Percentiles rank a stretch among this genome's conserved stretches.
Evolutionary conservation across 2,888 invertebrate species (phyloP).

Genomic region (Caenorhabditis zanzibari): DNA sequence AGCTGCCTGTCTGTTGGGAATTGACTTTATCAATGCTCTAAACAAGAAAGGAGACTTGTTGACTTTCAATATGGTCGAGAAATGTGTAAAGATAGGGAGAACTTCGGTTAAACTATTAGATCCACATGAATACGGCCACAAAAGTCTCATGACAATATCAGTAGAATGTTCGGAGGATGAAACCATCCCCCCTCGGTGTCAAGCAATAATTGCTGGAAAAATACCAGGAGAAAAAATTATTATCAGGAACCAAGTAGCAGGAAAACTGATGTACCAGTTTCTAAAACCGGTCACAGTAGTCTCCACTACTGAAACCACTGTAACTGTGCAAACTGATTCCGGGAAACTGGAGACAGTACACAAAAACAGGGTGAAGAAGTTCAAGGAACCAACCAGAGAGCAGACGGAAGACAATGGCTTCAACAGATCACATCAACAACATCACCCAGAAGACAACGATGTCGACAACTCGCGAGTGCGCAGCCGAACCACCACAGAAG

Average conservation of each 20-base stretch:
- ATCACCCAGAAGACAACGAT: too few species aligned
- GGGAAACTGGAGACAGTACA: neutral
- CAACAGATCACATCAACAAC: too few species aligned
- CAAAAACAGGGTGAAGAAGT: neutral
- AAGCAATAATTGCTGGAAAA: constrained; percentile 6
- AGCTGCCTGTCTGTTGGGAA: constrained; percentile 35
- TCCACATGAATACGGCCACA: neutral
- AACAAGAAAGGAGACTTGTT: constrained; percentile 22
- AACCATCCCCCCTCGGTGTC: neutral
- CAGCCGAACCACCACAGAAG: too few species aligned
- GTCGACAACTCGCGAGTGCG: too few species aligned
- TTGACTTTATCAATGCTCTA: constrained; percentile 23
- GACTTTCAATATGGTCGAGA: constrained; percentile 6
- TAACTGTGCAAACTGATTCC: neutral
- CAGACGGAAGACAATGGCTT: too few species aligned
- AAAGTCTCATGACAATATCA: neutral
- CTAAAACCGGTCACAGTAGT: neutral
- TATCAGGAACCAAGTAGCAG: neutral
- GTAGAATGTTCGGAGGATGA: neutral
- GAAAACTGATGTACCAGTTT: neutral
- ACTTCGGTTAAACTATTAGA: neutral
- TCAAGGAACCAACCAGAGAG: too few species aligned
- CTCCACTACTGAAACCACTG: neutral
- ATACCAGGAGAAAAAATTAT: neutral
- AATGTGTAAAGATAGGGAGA: neutral